Percentiles rank a stretch among this genome's conserved stretches.
Conservation (phyloP, 2,113 vertebrate genomes). For the Seriola dumerili region DNA sequence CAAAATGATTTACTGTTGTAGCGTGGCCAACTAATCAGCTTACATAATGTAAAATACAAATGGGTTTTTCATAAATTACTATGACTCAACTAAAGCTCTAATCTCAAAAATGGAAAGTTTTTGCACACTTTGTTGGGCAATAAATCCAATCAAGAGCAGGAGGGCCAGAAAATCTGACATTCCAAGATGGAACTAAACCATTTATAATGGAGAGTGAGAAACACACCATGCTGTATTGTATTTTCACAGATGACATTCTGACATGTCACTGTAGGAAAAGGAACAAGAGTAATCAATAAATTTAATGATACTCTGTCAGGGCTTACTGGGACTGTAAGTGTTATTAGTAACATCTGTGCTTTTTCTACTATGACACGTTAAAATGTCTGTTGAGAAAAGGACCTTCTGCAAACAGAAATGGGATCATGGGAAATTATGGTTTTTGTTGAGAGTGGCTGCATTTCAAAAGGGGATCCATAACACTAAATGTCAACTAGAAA, state of each 20-base stretch:
- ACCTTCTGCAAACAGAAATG: not conserved
- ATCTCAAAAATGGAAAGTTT: not conserved
- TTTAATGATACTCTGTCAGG: not conserved
- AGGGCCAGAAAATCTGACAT: not conserved
- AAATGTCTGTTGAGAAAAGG: not conserved
- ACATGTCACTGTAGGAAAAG: not conserved
- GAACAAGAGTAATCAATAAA: not conserved
- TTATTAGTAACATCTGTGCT: not conserved
- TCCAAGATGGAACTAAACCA: not conserved
- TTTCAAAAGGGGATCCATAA: not conserved
- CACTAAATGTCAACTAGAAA: not conserved
- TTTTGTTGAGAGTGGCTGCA: not conserved
- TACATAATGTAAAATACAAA: not conserved
- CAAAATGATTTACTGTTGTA: not conserved
- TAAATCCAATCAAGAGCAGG: not conserved
- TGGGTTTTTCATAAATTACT: not conserved
- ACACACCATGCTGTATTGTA: not conserved
- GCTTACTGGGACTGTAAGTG: not conserved
- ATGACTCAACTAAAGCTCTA: not conserved
- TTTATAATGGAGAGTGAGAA: conserved; percentile 22
- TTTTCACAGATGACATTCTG: not conserved
- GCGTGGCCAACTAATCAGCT: not conserved
- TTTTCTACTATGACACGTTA: not conserved
- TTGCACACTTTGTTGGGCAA: not conserved
- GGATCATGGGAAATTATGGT: not conserved